Percentiles rank a stretch among this genome's conserved stretches.
Conservation (phyloP, 2,797 vertebrate species). For the Melanotaenia pygmaea region DNA sequence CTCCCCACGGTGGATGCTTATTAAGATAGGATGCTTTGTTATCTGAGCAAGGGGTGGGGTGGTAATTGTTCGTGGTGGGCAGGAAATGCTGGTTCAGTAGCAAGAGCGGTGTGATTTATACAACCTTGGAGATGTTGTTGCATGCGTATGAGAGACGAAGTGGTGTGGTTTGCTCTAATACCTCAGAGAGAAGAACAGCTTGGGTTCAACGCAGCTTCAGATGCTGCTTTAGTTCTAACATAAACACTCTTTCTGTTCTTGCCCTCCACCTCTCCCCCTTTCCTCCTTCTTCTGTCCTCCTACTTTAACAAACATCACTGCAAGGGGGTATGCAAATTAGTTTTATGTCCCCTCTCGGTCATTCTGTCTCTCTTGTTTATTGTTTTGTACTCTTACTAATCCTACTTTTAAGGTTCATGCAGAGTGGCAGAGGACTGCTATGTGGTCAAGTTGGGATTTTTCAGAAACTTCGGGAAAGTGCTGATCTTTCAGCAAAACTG, state of each 20-base stretch:
- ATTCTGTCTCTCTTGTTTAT: slow-evolving; percentile 45
- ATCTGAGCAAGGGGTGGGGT: slow-evolving; percentile 75
- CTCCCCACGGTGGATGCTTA: slow-evolving; percentile 86
- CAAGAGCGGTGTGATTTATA: slow-evolving; percentile 78
- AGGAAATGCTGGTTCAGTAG: slow-evolving; percentile 79
- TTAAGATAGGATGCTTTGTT: slow-evolving; percentile 86
- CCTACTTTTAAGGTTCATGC: slow-evolving; percentile 38
- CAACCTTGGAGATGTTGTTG: slow-evolving; percentile 77
- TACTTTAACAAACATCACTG: slow-evolving; percentile 49
- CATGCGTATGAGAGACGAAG: slow-evolving; percentile 68
- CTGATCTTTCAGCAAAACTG: slow-evolving; percentile 51
- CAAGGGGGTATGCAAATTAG: slow-evolving; percentile 63
- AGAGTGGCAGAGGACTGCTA: slow-evolving; percentile 11
- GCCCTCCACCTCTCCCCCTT: slow-evolving; percentile 36
- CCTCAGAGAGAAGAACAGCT: slow-evolving; percentile 73
- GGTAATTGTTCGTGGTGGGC: slow-evolving; percentile 81
- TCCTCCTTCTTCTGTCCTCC: slow-evolving; percentile 31
- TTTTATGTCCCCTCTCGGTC: slow-evolving; percentile 59
- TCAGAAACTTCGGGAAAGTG: slow-evolving; percentile 15
- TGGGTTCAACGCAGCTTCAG: slow-evolving; percentile 60
- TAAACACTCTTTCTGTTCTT: slow-evolving; percentile 58
- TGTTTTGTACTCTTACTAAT: slow-evolving; percentile 44
- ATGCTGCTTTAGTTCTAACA: slow-evolving; percentile 57
- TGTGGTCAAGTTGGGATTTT: slow-evolving; percentile 24
- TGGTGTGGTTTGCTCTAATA: slow-evolving; percentile 70